Percentiles rank a stretch among this genome's conserved stretches.
These are phyloP conservation scores for Pelvicachromis taeniatus DNA, from an alignment of 2,113 vertebrate species.

Conservation along the genomic window DNA sequence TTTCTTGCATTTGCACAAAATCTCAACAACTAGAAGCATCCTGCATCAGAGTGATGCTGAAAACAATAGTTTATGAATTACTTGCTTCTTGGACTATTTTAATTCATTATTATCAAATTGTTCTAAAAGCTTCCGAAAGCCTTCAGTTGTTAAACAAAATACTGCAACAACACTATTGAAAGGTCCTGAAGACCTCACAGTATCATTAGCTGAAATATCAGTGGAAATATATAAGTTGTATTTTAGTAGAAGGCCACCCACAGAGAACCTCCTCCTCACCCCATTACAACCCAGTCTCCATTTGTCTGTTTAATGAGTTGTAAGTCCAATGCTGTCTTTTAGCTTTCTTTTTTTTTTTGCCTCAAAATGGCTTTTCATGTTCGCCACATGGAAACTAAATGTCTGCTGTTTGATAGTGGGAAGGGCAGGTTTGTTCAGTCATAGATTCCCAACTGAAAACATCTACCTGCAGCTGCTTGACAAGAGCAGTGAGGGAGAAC, in stretches of 20 bases:
- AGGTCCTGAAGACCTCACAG: not conserved
- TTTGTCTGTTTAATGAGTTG: not conserved
- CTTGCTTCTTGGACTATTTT: not conserved
- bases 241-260: not conserved
- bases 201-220: not conserved
- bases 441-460: not conserved
- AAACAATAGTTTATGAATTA: not conserved
- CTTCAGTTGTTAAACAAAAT: not conserved
- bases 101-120: not conserved
- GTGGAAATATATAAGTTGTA: not conserved
- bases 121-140: not conserved
- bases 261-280: not conserved
- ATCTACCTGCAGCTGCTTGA: not conserved
- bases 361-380: not conserved
- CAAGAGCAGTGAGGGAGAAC: not conserved
- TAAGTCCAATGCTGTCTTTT: not conserved
- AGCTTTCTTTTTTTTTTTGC: not conserved
- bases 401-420: not conserved
- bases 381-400: not conserved
- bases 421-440: not conserved
- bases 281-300: not conserved
- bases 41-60: rapidly evolving
- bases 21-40: not conserved
- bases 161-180: not conserved
- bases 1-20: not conserved